These are phyloP conservation scores for Octodonta nipae DNA, from an alignment of 2,888 invertebrate genomes.

Conservation along the genomic window DNA sequence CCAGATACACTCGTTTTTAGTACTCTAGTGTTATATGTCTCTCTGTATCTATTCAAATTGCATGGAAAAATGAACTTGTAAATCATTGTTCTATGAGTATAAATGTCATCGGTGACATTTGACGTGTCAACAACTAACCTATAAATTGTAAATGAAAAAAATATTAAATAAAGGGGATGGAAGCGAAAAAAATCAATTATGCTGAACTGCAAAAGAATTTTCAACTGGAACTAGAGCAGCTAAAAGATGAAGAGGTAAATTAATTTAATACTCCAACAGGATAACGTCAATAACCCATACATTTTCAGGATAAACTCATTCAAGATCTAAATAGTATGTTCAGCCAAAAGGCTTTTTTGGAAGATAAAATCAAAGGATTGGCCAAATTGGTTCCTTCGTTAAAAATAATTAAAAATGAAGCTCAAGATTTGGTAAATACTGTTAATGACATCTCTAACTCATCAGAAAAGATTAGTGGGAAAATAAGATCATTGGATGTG, in stretches of 20 bases:
- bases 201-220: conserved; percentile 40
- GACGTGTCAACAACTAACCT: too few relatives aligned
- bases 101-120: too few relatives aligned
- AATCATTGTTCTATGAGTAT: too few relatives aligned
- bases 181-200: too few relatives aligned
- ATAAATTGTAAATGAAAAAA: too few relatives aligned
- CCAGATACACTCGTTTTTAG: too few relatives aligned
- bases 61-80: too few relatives aligned
- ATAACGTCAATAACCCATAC: too few relatives aligned
- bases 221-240: conserved; percentile 42
- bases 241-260: conserved; percentile 41
- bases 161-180: too few relatives aligned
- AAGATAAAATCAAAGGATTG: conserved; percentile 67
- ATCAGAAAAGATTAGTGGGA: conserved; percentile 88
- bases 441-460: conserved; percentile 75
- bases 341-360: conserved; percentile 61
- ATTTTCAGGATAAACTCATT: conserved; percentile 53
- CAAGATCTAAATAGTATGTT: conserved; percentile 56
- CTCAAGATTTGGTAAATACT: conserved; percentile 69
- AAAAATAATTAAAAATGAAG: conserved; percentile 62
- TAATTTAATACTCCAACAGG: too few relatives aligned
- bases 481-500: conserved; percentile 84
- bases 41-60: too few relatives aligned
- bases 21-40: too few relatives aligned
- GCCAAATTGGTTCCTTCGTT: conserved; percentile 69